These are phyloP conservation scores for Scaeva pyrastri DNA, from an alignment of 2,888 invertebrate genomes.

Conservation along the genomic window DNA sequence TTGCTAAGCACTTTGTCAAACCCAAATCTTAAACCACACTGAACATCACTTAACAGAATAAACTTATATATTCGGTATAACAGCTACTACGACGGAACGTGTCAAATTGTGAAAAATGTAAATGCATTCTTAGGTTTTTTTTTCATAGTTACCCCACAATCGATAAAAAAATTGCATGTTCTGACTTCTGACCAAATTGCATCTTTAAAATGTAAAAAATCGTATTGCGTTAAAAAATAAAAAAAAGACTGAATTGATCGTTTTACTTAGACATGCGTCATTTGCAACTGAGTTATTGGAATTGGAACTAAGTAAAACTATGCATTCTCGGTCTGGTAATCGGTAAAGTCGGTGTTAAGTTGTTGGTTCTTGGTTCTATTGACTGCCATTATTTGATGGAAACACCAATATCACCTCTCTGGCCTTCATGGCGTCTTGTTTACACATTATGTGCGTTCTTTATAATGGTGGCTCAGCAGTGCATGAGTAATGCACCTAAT, in stretches of 20 bases:
- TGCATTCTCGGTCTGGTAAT: constrained; percentile 31
- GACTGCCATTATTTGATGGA: constrained; percentile 43
- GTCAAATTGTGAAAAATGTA: constrained; percentile 38
- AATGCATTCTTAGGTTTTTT: constrained; percentile 12
- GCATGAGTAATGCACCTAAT: constrained; percentile 85
- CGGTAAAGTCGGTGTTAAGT: constrained; percentile 6
- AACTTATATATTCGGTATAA: constrained; percentile 2
- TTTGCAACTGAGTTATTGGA: background rate
- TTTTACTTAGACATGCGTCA: constrained; percentile 19
- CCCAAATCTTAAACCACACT: background rate
- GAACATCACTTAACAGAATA: background rate
- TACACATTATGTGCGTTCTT: constrained; percentile 82
- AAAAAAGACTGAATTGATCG: constrained; percentile 1
- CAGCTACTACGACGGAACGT: constrained; percentile 48
- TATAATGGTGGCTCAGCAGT: constrained; percentile 81
- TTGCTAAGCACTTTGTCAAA: background rate
- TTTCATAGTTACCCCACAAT: background rate
- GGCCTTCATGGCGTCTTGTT: constrained; percentile 81
- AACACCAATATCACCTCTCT: constrained; percentile 37
- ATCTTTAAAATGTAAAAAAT: constrained; percentile 20
- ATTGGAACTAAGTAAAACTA: background rate
- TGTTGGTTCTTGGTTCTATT: background rate
- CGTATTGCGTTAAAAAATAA: constrained; percentile 15
- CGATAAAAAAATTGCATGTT: constrained; percentile 18
- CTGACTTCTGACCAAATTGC: constrained; percentile 11